A percentile compares a stretch with the other conserved stretches of the same genome.
These are phyloP conservation scores for Dolichoris vasculosae DNA, from an alignment of 1,140 invertebrate species.

Conservation along the genomic window DNA sequence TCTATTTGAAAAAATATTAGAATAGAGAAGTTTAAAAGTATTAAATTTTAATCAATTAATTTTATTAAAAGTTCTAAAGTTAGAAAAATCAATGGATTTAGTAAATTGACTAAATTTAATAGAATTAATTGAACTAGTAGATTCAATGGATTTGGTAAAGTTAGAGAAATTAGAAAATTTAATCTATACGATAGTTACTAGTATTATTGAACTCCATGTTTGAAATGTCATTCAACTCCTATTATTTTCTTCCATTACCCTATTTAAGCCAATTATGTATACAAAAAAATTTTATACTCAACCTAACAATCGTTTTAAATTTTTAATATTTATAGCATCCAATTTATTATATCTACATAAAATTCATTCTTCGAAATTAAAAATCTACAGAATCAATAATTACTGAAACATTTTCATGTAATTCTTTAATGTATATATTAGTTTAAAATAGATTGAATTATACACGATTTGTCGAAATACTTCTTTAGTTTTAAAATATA, in stretches of 20 bases:
- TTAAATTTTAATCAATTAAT: neutral
- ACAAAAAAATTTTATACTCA: too few species aligned
- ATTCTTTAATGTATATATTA: too few species aligned
- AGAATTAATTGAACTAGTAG: neutral
- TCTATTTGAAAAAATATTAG: neutral
- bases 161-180: neutral
- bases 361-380: too few species aligned
- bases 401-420: too few species aligned
- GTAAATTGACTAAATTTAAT: neutral
- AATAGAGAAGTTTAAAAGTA: neutral
- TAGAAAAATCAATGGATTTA: neutral
- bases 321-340: too few species aligned
- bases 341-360: too few species aligned
- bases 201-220: neutral
- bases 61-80: neutral
- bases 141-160: neutral
- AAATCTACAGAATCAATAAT: too few species aligned
- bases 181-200: neutral
- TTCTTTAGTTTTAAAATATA: too few species aligned
- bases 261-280: too few species aligned
- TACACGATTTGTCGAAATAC: too few species aligned
- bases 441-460: too few species aligned
- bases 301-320: too few species aligned
- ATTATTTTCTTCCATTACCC: neutral
- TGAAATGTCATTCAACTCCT: neutral